Percentiles rank a stretch among this genome's conserved stretches.
Evolutionary conservation across 1,140 invertebrate species (phyloP).

Genomic region (Stegodyphus dumicola): DNA sequence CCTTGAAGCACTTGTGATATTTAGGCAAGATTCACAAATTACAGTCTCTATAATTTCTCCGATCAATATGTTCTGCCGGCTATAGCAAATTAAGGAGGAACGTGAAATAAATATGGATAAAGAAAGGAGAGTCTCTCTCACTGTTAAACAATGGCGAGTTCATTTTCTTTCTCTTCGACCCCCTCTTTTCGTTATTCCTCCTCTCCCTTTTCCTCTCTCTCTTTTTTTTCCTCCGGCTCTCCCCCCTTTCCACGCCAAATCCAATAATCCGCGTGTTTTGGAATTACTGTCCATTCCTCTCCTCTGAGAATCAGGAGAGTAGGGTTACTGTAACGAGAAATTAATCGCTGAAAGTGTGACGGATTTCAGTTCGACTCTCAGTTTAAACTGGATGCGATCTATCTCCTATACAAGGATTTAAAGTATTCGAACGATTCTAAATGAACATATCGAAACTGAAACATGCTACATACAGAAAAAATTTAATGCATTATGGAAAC

Average conservation of each 20-base stretch:
- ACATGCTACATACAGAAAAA: too few species aligned
- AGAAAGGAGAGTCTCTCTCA: not conserved
- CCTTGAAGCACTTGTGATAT: too few species aligned
- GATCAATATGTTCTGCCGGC: too few species aligned
- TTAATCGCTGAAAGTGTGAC: conserved; percentile 50
- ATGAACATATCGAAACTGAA: too few species aligned
- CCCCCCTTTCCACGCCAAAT: conserved; percentile 36
- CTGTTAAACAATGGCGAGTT: conserved; percentile 7
- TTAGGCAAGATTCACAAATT: too few species aligned
- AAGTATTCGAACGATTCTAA: too few species aligned
- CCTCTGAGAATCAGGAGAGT: conserved; percentile 18
- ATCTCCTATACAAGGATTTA: too few species aligned
- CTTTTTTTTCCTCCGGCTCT: not conserved
- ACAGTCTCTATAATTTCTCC: too few species aligned
- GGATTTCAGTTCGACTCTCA: not conserved
- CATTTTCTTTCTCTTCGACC: not conserved
- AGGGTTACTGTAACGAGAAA: conserved; percentile 57
- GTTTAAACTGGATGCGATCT: not conserved
- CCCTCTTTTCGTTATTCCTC: not conserved
- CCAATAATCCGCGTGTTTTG: conserved; percentile 61
- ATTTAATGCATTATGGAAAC: too few species aligned
- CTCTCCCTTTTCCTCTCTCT: conserved; percentile 10
- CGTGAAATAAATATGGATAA: conserved; percentile 17
- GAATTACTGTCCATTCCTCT: conserved; percentile 61
- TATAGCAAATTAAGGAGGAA: not conserved